These are phyloP conservation scores for Rhadinocentrus ornatus DNA, from an alignment of 2,797 vertebrate species.

Conservation along the genomic window DNA sequence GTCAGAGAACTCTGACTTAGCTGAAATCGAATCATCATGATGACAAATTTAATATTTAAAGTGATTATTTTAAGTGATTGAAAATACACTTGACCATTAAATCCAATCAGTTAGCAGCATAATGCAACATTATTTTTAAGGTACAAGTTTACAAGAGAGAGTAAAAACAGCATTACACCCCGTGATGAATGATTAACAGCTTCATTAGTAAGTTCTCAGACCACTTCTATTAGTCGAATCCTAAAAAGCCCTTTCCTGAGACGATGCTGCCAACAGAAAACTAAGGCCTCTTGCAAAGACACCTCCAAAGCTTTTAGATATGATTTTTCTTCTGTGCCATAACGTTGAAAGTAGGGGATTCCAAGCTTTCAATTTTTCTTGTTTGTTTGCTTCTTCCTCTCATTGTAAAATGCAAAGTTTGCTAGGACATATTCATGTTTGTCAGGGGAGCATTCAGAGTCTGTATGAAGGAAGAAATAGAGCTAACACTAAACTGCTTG, in stretches of 20 bases:
- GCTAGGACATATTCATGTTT: background rate
- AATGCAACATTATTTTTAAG: slow-evolving; percentile 2
- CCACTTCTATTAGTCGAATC: slow-evolving; percentile 1
- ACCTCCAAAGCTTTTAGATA: background rate
- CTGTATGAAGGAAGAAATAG: slow-evolving; percentile 10
- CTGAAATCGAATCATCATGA: background rate
- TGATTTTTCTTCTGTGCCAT: background rate
- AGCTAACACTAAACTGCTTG: background rate
- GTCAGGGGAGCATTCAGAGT: slow-evolving; percentile 8
- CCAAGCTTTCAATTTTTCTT: background rate
- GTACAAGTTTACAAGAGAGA: background rate
- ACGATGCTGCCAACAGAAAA: background rate
- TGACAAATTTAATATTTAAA: background rate
- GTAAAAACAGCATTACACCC: background rate
- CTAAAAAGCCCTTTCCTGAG: background rate
- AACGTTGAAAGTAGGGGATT: background rate
- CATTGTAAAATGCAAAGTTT: slow-evolving; percentile 13
- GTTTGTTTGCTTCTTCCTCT: background rate
- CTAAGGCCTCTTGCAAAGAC: background rate
- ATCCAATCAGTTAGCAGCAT: slow-evolving; percentile 6
- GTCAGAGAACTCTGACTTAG: background rate
- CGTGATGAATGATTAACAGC: background rate
- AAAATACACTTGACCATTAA: slow-evolving; percentile 20
- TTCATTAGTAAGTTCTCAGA: slow-evolving; percentile 14
- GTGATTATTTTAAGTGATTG: slow-evolving; percentile 5